Evolutionary conservation across 2,888 invertebrate species (phyloP), one percentile per base, ranked within the genome.

Genomic region (Campoletis raptor): DNA sequence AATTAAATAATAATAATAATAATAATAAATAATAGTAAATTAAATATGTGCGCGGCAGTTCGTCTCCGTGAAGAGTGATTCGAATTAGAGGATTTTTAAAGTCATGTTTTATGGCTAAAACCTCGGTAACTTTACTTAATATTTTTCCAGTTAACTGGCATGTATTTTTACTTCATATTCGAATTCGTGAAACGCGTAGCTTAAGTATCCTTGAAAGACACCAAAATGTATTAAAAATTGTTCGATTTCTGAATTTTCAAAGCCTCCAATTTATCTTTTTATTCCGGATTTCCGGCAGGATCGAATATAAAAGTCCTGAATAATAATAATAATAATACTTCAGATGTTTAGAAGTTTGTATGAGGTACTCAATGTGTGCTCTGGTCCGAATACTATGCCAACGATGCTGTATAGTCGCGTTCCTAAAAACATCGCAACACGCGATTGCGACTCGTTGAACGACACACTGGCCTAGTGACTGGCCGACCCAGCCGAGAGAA

Each of bases 391-490:
- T 48, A 48, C 45, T 80, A 42, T 81, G 76, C 76, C 81, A 73
- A 83, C 73, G 64, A 24, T 64, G 18, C 72, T 72, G 77, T 73
- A 57, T 74, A 84, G 83, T 78, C 78, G 70, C 80, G 83, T 85
- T 86, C 85, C 85, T 86, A 86, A 87, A 87, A 87, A 81, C 85
- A 88, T 86, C 73, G 83, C 81, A 86, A 52, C 87, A 79, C 83
- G 73, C 78, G 83, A 86, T 87, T 81, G 77, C 77, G 67, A 78
- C 77, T 81, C 81, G 72, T 80, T 82, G 85, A 64, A 73, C 89
- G 89, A 89, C 89, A 89, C 84, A 88, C 87, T 89, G 88, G 89
- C 89, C 89, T 89, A 89, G 89, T 89, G 88, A 89, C 88, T 87
- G 88, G 82, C 85, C 89, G 88, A 88, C 88, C 89, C 83, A 79